Evolutionary conservation across 2,797 vertebrate genomes (phyloP).

Genomic region (Cynopterus sphinx): DNA sequence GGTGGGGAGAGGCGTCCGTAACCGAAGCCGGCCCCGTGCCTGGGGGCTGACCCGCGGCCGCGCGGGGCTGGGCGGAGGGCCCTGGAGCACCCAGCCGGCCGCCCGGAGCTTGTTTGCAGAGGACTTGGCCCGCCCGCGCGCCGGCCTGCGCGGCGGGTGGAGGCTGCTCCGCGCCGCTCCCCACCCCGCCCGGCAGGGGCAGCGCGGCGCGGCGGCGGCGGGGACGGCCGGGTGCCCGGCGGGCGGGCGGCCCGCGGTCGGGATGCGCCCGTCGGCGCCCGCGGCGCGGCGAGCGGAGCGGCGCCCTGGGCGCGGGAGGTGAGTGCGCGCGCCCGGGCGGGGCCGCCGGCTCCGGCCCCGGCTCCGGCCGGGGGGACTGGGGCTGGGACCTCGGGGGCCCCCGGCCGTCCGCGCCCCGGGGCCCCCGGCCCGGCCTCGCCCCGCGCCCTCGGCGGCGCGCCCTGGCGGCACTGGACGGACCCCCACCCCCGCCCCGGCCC

Average conservation of each 20-base stretch:
- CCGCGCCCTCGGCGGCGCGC: neutral
- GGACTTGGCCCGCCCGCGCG: slow-evolving; percentile 44
- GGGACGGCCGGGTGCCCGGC: slow-evolving; percentile 70
- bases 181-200: slow-evolving; percentile 68
- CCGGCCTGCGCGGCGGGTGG: slow-evolving; percentile 65
- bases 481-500: neutral
- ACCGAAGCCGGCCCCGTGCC: slow-evolving; percentile 86
- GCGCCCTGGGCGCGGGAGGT: slow-evolving; percentile 63
- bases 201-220: slow-evolving; percentile 57
- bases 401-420: neutral
- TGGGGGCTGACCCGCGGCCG: slow-evolving; percentile 52
- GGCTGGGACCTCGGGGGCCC: neutral
- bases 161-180: slow-evolving; percentile 58
- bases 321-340: slow-evolving; percentile 52
- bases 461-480: neutral
- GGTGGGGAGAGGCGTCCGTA: slow-evolving; percentile 76
- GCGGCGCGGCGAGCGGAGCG: slow-evolving; percentile 49
- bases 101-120: neutral
- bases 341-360: neutral
- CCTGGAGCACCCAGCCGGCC: slow-evolving; percentile 42
- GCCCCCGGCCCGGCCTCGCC: neutral
- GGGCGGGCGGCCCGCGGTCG: slow-evolving; percentile 65
- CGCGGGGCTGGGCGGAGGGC: slow-evolving; percentile 22
- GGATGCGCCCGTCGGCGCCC: slow-evolving; percentile 60
- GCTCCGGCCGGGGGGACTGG: neutral